A percentile compares a stretch with the other conserved stretches of the same genome.
phyloP scores from a whole-genome alignment of 1,140 invertebrate genomes.

The Polyergus mexicanus region DNA sequence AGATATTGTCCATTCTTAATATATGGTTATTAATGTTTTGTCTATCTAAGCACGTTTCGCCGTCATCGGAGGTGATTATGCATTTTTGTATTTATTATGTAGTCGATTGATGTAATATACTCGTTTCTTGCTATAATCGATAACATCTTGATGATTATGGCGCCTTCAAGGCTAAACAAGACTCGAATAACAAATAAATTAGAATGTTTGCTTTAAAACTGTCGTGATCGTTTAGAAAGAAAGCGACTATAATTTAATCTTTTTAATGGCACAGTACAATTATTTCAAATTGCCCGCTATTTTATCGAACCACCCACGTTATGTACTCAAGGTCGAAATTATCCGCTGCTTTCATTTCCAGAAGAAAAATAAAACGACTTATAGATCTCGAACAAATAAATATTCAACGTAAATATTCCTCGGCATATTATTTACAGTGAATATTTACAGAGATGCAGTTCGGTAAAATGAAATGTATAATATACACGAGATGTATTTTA shows the following conservation, averaged over 20 bases:
- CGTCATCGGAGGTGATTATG: background rate
- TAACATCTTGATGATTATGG: slow-evolving; percentile 9
- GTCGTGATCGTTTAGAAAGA: slow-evolving; percentile 31
- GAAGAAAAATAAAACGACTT: slow-evolving; percentile 7
- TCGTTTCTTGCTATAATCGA: slow-evolving; percentile 18
- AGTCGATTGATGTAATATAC: slow-evolving; percentile 10
- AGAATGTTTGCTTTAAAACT: slow-evolving; percentile 5
- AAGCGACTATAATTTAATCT: slow-evolving; percentile 41
- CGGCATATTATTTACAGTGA: background rate
- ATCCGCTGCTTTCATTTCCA: background rate
- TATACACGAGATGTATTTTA: background rate
- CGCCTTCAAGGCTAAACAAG: slow-evolving; percentile 27
- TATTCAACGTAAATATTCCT: background rate
- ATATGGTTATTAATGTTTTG: slow-evolving; percentile 30
- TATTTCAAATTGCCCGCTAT: slow-evolving; percentile 38
- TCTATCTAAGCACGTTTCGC: background rate
- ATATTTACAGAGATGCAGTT: slow-evolving; percentile 7
- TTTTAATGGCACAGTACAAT: slow-evolving; percentile 27
- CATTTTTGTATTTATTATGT: slow-evolving; percentile 28
- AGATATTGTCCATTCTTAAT: slow-evolving; percentile 13
- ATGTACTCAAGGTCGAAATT: slow-evolving; percentile 25
- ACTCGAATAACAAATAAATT: background rate
- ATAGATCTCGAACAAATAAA: background rate
- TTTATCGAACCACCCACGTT: slow-evolving; percentile 17
- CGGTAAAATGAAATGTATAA: background rate